These are phyloP conservation scores for Coelopa frigida DNA, from an alignment of 1,140 invertebrate genomes.

Conservation along the genomic window DNA sequence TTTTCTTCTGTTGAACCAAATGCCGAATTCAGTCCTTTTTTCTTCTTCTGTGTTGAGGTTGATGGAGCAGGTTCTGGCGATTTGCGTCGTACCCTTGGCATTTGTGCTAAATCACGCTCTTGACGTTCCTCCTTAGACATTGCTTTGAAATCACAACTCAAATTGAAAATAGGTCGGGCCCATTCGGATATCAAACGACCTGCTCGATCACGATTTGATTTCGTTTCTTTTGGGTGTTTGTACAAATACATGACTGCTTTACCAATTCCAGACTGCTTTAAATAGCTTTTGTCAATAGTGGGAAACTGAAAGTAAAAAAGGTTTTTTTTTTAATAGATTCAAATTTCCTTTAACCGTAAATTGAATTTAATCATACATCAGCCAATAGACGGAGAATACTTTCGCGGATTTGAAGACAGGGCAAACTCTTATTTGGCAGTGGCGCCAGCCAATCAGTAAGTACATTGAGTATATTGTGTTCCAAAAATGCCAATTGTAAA, in stretches of 20 bases:
- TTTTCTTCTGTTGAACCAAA: slow-evolving; percentile 29
- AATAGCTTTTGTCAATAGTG: slow-evolving; percentile 73
- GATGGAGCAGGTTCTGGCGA: slow-evolving; percentile 41
- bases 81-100: slow-evolving; percentile 60
- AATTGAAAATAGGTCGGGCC: slow-evolving; percentile 94
- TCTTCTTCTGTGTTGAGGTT: slow-evolving; percentile 46
- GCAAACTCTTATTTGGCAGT: slow-evolving; percentile 92
- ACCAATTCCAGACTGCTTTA: slow-evolving; percentile 93
- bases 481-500: slow-evolving; percentile 88
- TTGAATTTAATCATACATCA: slow-evolving; percentile 65
- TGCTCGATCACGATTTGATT: slow-evolving; percentile 84
- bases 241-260: slow-evolving; percentile 99
- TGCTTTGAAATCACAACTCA: slow-evolving; percentile 91
- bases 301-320: slow-evolving; percentile 66
- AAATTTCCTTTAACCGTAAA: no score
- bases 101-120: slow-evolving; percentile 84
- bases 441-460: slow-evolving; percentile 97
- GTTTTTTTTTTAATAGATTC: no score
- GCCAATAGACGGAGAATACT: slow-evolving; percentile 77
- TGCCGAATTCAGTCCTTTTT: slow-evolving; percentile 54
- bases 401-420: slow-evolving; percentile 86
- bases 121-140: slow-evolving; percentile 79
- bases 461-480: slow-evolving; percentile 87
- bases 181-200: slow-evolving; percentile 93
- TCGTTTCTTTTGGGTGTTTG: slow-evolving; percentile 96